Percentiles rank a stretch among this genome's conserved stretches.
These are phyloP conservation scores for Arrhopalites spinosus DNA, from an alignment of 2,888 invertebrate genomes.

Conservation along the genomic window DNA sequence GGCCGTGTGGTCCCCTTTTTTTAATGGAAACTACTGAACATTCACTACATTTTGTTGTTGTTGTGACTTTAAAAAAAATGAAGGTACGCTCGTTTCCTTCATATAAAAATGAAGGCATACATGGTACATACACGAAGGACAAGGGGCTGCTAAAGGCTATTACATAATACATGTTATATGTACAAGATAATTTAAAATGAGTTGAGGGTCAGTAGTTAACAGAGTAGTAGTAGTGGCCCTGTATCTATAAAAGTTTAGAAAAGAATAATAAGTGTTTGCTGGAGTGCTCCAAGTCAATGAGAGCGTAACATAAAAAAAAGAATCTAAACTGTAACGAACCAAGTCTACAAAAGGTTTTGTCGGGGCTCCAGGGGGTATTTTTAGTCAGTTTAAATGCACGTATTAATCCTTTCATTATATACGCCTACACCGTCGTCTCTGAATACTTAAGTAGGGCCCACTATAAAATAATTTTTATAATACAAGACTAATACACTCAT, in stretches of 20 bases:
- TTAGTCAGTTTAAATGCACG: conserved; percentile 35
- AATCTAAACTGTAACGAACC: conserved; percentile 29
- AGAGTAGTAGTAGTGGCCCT: no score
- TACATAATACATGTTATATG: no score
- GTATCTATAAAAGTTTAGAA: not conserved
- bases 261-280: conserved; percentile 9
- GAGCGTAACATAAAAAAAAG: conserved; percentile 26
- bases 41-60: not conserved
- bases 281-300: conserved; percentile 3
- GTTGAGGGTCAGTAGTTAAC: not conserved
- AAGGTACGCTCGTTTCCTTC: no score
- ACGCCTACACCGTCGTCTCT: conserved; percentile 3
- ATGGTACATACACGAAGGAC: no score
- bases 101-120: no score
- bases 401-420: conserved; percentile 37
- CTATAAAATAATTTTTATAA: not conserved
- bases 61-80: not conserved
- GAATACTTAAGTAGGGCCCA: not conserved
- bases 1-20: conserved; percentile 10
- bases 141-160: no score
- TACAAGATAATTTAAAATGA: no score
- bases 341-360: conserved; percentile 32
- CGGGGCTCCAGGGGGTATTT: conserved; percentile 34
- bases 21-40: not conserved
- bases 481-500: not conserved